phyloP scores from a whole-genome alignment of 2,797 vertebrate species.

The Melanotaenia pygmaea region DNA sequence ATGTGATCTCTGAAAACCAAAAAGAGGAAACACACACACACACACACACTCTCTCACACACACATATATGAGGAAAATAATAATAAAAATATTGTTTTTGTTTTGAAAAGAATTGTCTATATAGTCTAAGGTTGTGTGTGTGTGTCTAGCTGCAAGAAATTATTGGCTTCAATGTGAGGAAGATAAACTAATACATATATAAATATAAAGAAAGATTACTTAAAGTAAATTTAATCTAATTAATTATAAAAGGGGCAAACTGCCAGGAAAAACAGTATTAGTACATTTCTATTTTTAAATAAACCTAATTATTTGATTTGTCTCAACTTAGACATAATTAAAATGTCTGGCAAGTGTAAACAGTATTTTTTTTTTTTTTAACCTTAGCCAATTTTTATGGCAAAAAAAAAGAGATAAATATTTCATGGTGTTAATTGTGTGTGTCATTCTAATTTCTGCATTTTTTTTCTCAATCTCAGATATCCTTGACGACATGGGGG shows the following conservation, averaged over 20 bases:
- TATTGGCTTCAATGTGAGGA: not conserved
- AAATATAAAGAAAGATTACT: not conserved
- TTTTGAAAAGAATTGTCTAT: not conserved
- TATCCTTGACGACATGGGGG: slow-evolving; percentile 93
- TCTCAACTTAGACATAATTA: not conserved
- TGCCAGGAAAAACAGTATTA: too few species aligned
- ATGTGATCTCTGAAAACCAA: too few species aligned
- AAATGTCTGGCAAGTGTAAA: not conserved
- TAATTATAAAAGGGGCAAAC: too few species aligned
- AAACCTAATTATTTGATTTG: too few species aligned
- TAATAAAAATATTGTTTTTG: not conserved
- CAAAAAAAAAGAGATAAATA: too few species aligned
- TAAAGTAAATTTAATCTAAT: too few species aligned
- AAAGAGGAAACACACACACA: too few species aligned
- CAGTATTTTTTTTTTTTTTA: not conserved
- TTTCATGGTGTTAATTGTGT: too few species aligned
- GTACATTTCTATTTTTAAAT: too few species aligned
- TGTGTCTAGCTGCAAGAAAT: not conserved
- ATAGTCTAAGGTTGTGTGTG: not conserved
- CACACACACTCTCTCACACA: too few species aligned
- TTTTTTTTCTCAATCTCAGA: slow-evolving; percentile 76
- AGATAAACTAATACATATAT: not conserved
- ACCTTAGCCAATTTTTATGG: too few species aligned
- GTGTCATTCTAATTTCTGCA: not conserved
- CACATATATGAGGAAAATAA: too few species aligned